Evolutionary conservation across 2,113 vertebrate genomes (phyloP).

Genomic region (Corapipo altera): DNA sequence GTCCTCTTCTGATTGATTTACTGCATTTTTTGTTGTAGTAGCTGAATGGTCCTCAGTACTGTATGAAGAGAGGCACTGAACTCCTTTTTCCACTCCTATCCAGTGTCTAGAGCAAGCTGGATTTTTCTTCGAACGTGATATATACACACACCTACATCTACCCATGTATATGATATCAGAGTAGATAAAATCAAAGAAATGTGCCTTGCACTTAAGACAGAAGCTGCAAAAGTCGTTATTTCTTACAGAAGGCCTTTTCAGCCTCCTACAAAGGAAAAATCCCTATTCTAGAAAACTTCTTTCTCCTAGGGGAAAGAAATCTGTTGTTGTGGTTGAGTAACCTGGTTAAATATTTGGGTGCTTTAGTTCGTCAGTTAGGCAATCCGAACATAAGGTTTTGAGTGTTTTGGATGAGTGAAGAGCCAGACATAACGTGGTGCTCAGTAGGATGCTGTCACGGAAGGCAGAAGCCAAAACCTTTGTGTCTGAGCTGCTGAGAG

Average conservation of each 20-base stretch:
- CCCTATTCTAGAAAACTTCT: background rate
- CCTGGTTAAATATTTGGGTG: background rate
- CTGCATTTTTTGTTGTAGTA: background rate
- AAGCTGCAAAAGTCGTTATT: background rate
- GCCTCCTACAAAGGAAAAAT: background rate
- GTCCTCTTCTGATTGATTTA: background rate
- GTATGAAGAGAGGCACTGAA: background rate
- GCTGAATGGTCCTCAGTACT: background rate
- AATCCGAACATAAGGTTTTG: background rate
- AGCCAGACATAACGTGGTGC: background rate
- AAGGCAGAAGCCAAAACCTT: background rate
- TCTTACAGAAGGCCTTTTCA: background rate
- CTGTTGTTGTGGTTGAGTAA: background rate
- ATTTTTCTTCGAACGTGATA: background rate
- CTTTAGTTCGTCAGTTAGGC: background rate
- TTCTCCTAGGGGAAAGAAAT: background rate
- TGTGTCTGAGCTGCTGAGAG: background rate
- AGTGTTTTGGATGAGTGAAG: background rate
- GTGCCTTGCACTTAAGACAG: background rate
- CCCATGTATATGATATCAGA: background rate
- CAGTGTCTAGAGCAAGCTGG: background rate
- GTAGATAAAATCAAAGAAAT: background rate
- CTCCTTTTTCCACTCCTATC: background rate
- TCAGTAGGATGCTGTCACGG: background rate
- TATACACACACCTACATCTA: background rate